These are phyloP conservation scores for Chymomyza fuscimana DNA, from an alignment of 2,888 invertebrate genomes.

Conservation along the genomic window DNA sequence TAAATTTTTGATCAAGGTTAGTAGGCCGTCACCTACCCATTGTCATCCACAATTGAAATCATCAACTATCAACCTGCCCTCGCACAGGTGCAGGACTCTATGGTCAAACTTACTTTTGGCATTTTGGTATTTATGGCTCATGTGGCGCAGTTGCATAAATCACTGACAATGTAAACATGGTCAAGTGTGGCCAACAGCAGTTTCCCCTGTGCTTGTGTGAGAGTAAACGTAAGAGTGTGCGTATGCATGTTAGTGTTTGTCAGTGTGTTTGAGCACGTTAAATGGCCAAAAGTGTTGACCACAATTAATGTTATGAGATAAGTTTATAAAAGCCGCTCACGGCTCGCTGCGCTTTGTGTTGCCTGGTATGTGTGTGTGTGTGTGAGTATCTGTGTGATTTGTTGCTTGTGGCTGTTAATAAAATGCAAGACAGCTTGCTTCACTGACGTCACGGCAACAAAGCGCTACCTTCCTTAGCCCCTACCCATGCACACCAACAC, in stretches of 20 bases:
- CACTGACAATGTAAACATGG: conserved; percentile 75
- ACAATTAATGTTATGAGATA: conserved; percentile 79
- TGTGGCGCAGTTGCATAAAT: conserved; percentile 77
- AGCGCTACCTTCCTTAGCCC: not conserved
- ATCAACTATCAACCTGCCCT: no score
- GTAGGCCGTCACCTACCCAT: no score
- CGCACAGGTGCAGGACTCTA: not conserved
- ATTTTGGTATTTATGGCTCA: conserved; percentile 77
- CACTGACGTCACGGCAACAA: not conserved
- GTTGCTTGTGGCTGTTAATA: conserved; percentile 43
- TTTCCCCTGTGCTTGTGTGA: conserved; percentile 20
- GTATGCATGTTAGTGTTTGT: conserved; percentile 26
- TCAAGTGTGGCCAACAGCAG: conserved; percentile 18
- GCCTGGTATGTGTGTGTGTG: conserved; percentile 23
- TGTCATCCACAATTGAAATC: no score
- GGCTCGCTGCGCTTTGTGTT: conserved; percentile 52
- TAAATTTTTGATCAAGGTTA: no score
- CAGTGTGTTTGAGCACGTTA: conserved; percentile 43
- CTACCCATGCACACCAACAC: conserved; percentile 1
- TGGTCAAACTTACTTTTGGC: conserved; percentile 56
- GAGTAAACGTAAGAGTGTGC: conserved; percentile 24
- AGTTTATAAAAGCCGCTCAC: conserved; percentile 70
- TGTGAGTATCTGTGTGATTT: not conserved
- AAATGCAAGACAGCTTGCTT: conserved; percentile 60
- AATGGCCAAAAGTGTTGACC: conserved; percentile 76